Base-by-base conservation (phyloP, 2,888 invertebrate genomes). In the Tenthredo livida region DNA sequence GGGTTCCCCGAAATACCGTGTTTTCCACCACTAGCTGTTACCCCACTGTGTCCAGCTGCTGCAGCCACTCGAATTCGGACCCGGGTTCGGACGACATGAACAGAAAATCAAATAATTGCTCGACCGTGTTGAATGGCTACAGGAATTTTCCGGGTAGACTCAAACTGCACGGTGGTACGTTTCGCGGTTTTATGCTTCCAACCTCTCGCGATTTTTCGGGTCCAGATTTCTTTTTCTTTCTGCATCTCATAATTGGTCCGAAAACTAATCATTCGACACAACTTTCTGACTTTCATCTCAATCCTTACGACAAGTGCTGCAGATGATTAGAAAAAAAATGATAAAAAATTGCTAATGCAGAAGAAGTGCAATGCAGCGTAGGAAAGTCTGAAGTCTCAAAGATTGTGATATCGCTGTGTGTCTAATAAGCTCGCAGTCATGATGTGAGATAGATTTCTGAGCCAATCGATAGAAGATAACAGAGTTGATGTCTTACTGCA, bases 21-120 rank as follows among this genome's bases (percentile, higher is more conserved):
- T 15, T 21, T 29, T 9, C 17, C 3, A 33, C 47, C 61, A 25
- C 21, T 61, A 6, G 61, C 10, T 73, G 43, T 43, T 43, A 43
- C 72, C 21, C 43, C 21, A 25, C 33, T 54, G 2, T 77, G 25
- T 77, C 54, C 40, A 25, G 47, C 29, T 54, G 25, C n/a, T 54
- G 25, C 77, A 77, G 33, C 77, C 43, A 54, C 54, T 7, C 54
- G 54, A n/a, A 54, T n/a, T 4, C n/a, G 54, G 54, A 10, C 6
- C 54, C n/a, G 54, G n/a, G 54, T 17, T 7, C 54, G 50, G 17
- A 33, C 50, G 47, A 54, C 54, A 33, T 40, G 54, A 50, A 77
- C 77, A 33, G 77, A 54, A 33, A 54, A 77, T 77, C 33, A 54
- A 54, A 77, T 77, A 54, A 77, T 77, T 77, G 33, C 54, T 50